Conservation (phyloP, 2,113 vertebrate genomes). For the Epinephelus cyanopodus region DNA sequence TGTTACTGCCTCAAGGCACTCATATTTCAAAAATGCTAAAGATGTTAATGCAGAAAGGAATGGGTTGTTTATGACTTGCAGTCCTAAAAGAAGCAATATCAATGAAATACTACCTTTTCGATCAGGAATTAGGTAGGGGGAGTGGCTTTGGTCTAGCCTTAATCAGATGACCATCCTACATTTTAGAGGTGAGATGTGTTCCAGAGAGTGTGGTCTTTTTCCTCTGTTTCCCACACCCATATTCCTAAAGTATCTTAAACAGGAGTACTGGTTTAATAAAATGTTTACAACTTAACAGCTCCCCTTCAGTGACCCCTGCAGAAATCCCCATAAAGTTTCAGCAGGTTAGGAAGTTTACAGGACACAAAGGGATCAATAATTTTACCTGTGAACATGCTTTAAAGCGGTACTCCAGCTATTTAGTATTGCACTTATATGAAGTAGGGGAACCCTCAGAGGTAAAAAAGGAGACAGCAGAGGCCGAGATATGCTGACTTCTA, state of each 20-base stretch:
- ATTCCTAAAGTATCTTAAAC: conserved; percentile 47
- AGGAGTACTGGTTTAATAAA: conserved; percentile 38
- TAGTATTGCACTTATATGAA: not conserved
- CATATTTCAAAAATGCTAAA: conserved; percentile 1
- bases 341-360: conserved; percentile 39
- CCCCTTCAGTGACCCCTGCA: conserved; percentile 28
- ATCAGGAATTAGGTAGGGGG: conserved; percentile 13
- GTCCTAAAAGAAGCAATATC: conserved; percentile 69
- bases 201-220: conserved; percentile 35
- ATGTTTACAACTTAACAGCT: conserved; percentile 62
- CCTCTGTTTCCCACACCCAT: conserved; percentile 38
- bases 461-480: not conserved
- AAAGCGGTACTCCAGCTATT: not conserved
- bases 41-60: not conserved
- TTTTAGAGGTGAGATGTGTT: conserved; percentile 22
- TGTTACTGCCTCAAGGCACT: not conserved
- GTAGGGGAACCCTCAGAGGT: not conserved
- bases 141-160: conserved; percentile 52
- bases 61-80: conserved; percentile 6
- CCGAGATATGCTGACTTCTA: not conserved
- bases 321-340: conserved; percentile 12
- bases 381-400: not conserved
- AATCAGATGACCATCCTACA: conserved; percentile 48
- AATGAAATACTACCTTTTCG: conserved; percentile 47
- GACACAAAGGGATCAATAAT: conserved; percentile 1